Evolutionary conservation across 2,113 vertebrate species (phyloP).

Genomic region (Piprites chloris): DNA sequence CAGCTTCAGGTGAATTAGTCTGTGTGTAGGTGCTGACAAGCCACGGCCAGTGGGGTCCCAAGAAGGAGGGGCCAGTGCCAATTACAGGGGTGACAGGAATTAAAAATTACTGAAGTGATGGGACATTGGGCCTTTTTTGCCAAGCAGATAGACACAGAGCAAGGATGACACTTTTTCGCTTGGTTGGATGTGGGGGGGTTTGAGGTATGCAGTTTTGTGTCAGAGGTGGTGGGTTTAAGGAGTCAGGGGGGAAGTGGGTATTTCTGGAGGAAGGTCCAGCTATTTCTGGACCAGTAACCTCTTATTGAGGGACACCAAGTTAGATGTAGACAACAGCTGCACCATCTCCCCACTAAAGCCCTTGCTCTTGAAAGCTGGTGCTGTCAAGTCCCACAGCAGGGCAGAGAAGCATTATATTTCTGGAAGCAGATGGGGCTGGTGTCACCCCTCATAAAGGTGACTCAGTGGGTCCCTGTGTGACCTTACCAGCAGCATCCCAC

Average conservation of each 20-base stretch:
- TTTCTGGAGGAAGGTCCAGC: neutral
- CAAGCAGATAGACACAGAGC: neutral
- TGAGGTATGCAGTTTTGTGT: neutral
- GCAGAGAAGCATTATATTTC: neutral
- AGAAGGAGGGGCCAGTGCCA: neutral
- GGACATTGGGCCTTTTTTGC: neutral
- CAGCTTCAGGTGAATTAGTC: neutral
- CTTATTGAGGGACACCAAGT: neutral
- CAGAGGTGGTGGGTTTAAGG: neutral
- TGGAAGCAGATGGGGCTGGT: neutral
- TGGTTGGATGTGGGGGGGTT: neutral
- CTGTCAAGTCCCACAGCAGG: neutral
- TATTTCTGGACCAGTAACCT: neutral
- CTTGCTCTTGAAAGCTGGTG: neutral
- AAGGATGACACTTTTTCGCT: neutral
- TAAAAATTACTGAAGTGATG: neutral
- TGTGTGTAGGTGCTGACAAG: neutral
- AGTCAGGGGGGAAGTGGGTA: neutral
- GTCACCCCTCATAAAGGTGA: neutral
- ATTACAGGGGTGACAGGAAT: neutral
- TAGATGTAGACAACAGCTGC: neutral
- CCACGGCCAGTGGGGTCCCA: accelerated
- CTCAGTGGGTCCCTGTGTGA: neutral
- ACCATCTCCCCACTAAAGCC: neutral
- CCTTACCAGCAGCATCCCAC: neutral